A percentile compares a stretch with the other conserved stretches of the same genome.
Evolutionary conservation across 2,797 vertebrate species (phyloP).

Genomic region (Aphelocoma californica): DNA sequence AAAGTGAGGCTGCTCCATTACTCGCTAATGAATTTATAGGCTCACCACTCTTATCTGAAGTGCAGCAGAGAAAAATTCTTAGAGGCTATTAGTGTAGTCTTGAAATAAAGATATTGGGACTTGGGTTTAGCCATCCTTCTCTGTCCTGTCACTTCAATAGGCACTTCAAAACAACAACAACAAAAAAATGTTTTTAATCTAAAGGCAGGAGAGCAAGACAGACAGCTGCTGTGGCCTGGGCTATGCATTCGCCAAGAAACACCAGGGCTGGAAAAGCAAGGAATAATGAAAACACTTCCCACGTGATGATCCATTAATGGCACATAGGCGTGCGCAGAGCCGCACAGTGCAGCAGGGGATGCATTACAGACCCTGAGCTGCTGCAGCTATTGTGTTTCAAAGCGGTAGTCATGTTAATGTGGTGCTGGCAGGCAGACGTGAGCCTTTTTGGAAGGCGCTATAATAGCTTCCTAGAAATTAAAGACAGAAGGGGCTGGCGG

Average conservation of each 20-base stretch:
- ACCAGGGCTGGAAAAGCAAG: slow-evolving; percentile 21
- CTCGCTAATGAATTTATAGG: slow-evolving; percentile 77
- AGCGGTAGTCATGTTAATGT: slow-evolving; percentile 34
- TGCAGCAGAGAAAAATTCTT: slow-evolving; percentile 66
- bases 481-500: slow-evolving; percentile 23
- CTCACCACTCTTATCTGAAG: slow-evolving; percentile 74
- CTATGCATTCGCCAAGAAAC: neutral
- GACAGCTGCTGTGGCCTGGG: neutral
- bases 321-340: neutral
- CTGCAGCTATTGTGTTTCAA: slow-evolving; percentile 46
- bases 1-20: slow-evolving; percentile 75
- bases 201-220: neutral
- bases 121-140: slow-evolving; percentile 59
- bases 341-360: neutral
- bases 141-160: slow-evolving; percentile 45
- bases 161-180: slow-evolving; percentile 62
- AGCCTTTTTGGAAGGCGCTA: neutral
- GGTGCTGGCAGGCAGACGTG: slow-evolving; percentile 15
- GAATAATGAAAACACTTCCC: slow-evolving; percentile 44
- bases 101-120: slow-evolving; percentile 64
- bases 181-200: neutral
- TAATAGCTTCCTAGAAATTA: slow-evolving; percentile 49
- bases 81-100: slow-evolving; percentile 61
- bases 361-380: neutral
- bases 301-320: slow-evolving; percentile 28